A percentile compares a stretch with the other conserved stretches of the same genome.
Evolutionary conservation across 2,888 invertebrate species (phyloP).

Genomic region (Pyrrhia umbra): DNA sequence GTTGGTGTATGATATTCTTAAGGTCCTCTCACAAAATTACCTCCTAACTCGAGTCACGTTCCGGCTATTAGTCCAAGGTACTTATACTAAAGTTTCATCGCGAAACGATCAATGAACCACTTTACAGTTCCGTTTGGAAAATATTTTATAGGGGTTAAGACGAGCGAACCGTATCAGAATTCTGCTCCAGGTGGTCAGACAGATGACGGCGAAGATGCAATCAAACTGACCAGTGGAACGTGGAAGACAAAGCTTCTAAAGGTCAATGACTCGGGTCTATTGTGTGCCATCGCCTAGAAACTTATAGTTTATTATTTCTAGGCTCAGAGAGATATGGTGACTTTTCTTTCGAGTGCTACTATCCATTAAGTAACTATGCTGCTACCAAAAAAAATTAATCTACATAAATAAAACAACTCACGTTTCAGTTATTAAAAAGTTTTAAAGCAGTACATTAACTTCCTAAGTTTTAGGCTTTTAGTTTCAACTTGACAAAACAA

Average conservation of each 20-base stretch:
- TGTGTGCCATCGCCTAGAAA: conserved; percentile 51
- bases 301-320: conserved; percentile 19
- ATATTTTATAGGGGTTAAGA: conserved; percentile 78
- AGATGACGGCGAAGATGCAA: conserved; percentile 61
- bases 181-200: conserved; percentile 57
- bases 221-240: conserved; percentile 71
- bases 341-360: no score
- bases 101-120: conserved; percentile 84
- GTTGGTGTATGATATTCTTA: conserved; percentile 86
- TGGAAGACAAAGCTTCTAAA: conserved; percentile 61
- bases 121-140: conserved; percentile 76
- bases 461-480: not conserved
- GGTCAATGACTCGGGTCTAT: conserved; percentile 63
- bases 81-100: conserved; percentile 87
- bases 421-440: not conserved
- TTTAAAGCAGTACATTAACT: not conserved
- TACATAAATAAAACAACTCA: not conserved
- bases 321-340: no score
- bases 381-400: not conserved
- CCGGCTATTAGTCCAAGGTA: conserved; percentile 85
- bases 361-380: not conserved
- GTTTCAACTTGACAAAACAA: not conserved
- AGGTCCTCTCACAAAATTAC: conserved; percentile 81
- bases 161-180: conserved; percentile 48
- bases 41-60: conserved; percentile 85